Conservation (phyloP, 2,797 vertebrate species). For the Notolepis coatsorum region DNA sequence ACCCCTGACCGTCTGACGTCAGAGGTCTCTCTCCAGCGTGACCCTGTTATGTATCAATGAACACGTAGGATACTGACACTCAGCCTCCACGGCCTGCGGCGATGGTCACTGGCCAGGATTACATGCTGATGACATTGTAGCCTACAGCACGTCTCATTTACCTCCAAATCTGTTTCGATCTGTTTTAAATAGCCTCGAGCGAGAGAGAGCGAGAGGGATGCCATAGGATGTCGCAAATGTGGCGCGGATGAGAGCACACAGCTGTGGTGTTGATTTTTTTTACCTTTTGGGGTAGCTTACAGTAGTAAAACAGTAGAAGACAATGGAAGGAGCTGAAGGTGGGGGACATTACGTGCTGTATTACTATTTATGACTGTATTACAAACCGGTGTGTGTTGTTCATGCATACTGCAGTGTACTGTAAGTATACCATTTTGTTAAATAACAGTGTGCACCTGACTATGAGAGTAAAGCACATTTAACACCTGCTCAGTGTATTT, state of each 20-base stretch:
- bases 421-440: no score
- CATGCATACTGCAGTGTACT: no score
- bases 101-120: constrained; percentile 19
- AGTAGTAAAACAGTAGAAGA: background rate
- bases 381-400: no score
- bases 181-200: constrained; percentile 29
- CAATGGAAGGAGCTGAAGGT: constrained; percentile 22
- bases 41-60: no score
- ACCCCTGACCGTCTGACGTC: constrained; percentile 25
- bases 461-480: no score
- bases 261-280: background rate
- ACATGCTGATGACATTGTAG: background rate
- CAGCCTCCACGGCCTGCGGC: constrained; percentile 12
- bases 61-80: background rate
- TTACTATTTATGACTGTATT: no score
- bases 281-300: background rate
- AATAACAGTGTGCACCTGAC: no score
- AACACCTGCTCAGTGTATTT: no score
- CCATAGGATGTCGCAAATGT: constrained; percentile 45
- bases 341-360: constrained; percentile 7
- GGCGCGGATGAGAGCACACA: constrained; percentile 34
- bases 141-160: constrained; percentile 22
- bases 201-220: no score
- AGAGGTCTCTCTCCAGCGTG: constrained; percentile 15
- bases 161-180: constrained; percentile 29